These are phyloP conservation scores for Lucifuga dentata DNA, from an alignment of 2,113 vertebrate species.

Conservation along the genomic window DNA sequence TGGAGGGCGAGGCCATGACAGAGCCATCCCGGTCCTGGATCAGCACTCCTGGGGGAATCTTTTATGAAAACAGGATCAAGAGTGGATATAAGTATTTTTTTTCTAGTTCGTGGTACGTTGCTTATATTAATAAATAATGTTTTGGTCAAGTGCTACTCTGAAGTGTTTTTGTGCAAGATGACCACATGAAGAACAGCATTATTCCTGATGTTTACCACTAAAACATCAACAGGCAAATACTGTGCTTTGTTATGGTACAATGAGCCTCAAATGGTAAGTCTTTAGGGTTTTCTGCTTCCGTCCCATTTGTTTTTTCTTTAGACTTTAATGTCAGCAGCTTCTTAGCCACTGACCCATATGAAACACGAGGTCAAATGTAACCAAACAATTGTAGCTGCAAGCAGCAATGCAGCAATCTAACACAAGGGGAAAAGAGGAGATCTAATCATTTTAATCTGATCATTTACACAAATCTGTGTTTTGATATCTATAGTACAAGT, in stretches of 20 bases:
- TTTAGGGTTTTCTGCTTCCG: background rate
- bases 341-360: background rate
- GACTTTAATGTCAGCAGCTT: background rate
- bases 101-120: conserved; percentile 76
- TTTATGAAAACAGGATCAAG: conserved; percentile 66
- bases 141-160: conserved; percentile 72
- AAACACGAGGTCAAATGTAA: background rate
- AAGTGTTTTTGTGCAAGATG: conserved; percentile 44
- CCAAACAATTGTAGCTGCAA: too few relatives aligned
- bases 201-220: background rate
- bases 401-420: too few relatives aligned
- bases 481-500: too few relatives aligned
- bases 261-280: too few relatives aligned
- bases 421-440: too few relatives aligned
- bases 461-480: too few relatives aligned
- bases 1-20: background rate
- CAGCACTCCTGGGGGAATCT: conserved; percentile 43
- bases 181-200: background rate
- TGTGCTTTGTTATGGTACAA: too few relatives aligned
- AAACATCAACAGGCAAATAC: too few relatives aligned
- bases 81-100: conserved; percentile 69
- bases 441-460: too few relatives aligned
- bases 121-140: conserved; percentile 78
- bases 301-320: background rate
- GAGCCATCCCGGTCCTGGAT: conserved; percentile 57